Evolutionary conservation across 2,113 vertebrate genomes (phyloP).

Genomic region (Microcebus lehilahytsara): DNA sequence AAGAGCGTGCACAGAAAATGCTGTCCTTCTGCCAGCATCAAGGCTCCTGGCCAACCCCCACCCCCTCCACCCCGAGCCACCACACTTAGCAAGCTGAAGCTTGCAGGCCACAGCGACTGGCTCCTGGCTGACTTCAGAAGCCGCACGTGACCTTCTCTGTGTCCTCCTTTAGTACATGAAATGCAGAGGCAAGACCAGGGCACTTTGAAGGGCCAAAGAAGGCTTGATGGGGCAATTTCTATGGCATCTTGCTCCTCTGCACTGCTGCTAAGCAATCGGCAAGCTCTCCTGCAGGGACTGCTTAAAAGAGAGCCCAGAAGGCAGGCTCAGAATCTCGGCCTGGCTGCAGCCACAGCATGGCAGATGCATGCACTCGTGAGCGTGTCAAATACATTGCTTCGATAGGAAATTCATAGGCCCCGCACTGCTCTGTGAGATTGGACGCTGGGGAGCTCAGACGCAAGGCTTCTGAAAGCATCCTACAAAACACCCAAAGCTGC

Average conservation of each 20-base stretch:
- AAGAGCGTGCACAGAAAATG: slow-evolving; percentile 16
- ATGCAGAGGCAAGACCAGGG: not conserved
- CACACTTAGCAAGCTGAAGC: not conserved
- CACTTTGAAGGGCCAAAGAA: not conserved
- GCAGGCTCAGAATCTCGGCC: slow-evolving; percentile 22
- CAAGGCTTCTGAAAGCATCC: not conserved
- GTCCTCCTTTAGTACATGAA: not conserved
- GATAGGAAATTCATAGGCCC: not conserved
- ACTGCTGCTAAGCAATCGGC: not conserved
- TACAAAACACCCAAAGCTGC: not conserved
- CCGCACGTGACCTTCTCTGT: not conserved
- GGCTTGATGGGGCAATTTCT: not conserved
- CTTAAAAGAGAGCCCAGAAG: slow-evolving; percentile 13
- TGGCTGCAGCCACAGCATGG: not conserved
- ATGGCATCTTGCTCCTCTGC: not conserved
- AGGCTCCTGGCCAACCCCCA: not conserved
- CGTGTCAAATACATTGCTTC: not conserved
- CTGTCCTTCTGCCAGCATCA: not conserved
- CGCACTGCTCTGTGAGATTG: not conserved
- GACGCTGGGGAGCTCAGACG: not conserved
- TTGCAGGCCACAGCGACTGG: not conserved
- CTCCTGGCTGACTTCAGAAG: not conserved
- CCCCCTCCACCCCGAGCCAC: not conserved
- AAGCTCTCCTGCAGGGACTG: not conserved
- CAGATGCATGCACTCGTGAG: not conserved